These are phyloP conservation scores for Taphrorychus bicolor DNA, from an alignment of 2,888 invertebrate species.

Conservation along the genomic window DNA sequence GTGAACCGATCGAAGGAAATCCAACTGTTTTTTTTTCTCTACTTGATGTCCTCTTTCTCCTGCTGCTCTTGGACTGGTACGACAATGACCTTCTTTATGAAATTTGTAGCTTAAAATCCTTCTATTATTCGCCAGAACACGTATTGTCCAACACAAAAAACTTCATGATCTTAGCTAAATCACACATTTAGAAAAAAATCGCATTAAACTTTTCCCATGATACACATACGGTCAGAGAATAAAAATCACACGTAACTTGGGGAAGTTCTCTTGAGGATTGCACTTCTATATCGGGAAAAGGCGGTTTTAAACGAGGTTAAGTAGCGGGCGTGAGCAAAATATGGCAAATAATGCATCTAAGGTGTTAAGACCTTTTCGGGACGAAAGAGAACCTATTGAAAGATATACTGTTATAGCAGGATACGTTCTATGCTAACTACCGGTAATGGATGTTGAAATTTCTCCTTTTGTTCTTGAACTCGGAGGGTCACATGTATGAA, in stretches of 20 bases:
- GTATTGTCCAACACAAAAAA: too few species aligned
- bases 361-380: slow-evolving; percentile 4
- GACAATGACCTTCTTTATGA: too few species aligned
- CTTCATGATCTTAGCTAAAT: not conserved
- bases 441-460: too few species aligned
- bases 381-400: not conserved
- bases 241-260: slow-evolving; percentile 14
- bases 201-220: slow-evolving; percentile 19
- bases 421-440: not conserved
- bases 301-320: slow-evolving; percentile 11
- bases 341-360: slow-evolving; percentile 24
- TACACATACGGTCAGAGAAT: not conserved
- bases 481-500: too few species aligned
- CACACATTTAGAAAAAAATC: slow-evolving; percentile 3
- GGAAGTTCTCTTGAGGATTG: slow-evolving; percentile 6
- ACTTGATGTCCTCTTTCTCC: too few species aligned
- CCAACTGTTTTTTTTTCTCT: too few species aligned
- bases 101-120: too few species aligned
- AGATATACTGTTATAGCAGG: not conserved
- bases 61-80: too few species aligned
- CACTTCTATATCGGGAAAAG: slow-evolving; percentile 13
- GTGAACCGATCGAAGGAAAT: too few species aligned
- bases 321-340: slow-evolving; percentile 18
- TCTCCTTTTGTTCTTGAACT: too few species aligned
- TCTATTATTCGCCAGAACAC: too few species aligned